Percentiles rank a stretch among this genome's conserved stretches.
Conservation (phyloP, 2,888 invertebrate species). For the Nomada fucata region DNA sequence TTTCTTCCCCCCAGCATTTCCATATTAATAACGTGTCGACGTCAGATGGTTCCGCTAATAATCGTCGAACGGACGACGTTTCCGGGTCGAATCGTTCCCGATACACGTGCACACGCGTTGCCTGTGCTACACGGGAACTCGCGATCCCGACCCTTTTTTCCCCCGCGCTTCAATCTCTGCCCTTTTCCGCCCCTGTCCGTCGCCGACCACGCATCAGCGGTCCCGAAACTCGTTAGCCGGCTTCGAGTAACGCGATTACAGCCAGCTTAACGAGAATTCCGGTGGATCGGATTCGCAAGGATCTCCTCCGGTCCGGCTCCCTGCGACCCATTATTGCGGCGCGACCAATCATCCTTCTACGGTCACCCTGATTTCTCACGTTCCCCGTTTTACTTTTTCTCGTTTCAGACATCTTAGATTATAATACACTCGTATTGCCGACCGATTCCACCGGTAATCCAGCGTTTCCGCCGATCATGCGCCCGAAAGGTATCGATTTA, state of each 20-base stretch:
- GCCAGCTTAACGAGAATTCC: constrained; percentile 66
- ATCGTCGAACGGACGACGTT: constrained; percentile 1
- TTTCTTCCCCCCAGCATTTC: constrained; percentile 25
- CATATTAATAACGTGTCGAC: constrained; percentile 48
- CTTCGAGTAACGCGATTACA: constrained; percentile 68
- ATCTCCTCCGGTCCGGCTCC: constrained; percentile 36
- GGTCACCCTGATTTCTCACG: constrained; percentile 40
- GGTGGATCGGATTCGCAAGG: constrained; percentile 63
- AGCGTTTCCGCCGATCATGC: constrained; percentile 89
- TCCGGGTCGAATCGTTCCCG: not conserved
- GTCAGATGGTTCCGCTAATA: constrained; percentile 29
- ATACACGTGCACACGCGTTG: too few species aligned
- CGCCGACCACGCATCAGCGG: constrained; percentile 61
- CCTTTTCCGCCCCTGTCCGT: constrained; percentile 39
- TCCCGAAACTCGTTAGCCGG: constrained; percentile 66
- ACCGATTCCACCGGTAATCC: constrained; percentile 90
- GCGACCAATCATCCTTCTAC: constrained; percentile 16
- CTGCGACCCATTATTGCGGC: constrained; percentile 39
- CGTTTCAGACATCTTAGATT: constrained; percentile 90
- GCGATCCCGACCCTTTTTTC: constrained; percentile 19
- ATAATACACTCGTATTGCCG: constrained; percentile 90
- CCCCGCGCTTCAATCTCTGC: constrained; percentile 39
- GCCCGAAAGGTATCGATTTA: constrained; percentile 88
- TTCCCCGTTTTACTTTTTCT: constrained; percentile 77
- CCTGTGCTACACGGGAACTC: too few species aligned